phyloP scores from a whole-genome alignment of 2,888 invertebrate genomes.

The Thymelicus lineola region DNA sequence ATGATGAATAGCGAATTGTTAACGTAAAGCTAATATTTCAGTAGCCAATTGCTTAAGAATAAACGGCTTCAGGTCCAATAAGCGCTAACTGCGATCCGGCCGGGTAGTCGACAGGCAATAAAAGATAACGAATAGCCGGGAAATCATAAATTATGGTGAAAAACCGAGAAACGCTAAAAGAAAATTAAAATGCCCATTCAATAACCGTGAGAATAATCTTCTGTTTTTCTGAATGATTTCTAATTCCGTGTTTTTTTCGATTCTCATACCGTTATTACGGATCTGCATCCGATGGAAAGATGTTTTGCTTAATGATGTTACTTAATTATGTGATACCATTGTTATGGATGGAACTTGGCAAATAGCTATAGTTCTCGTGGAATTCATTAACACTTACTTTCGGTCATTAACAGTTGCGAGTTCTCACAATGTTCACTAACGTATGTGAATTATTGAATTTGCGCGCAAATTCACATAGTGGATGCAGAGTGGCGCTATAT shows the following conservation, averaged over 20 bases:
- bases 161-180: conserved; percentile 33
- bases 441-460: no score
- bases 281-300: conserved; percentile 16
- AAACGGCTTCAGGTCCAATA: conserved; percentile 36
- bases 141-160: conserved; percentile 34
- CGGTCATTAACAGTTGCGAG: not conserved
- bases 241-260: conserved; percentile 25
- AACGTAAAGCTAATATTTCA: conserved; percentile 18
- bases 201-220: conserved; percentile 26
- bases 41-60: conserved; percentile 20
- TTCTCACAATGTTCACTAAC: no score
- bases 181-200: conserved; percentile 31
- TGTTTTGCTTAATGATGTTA: conserved; percentile 8
- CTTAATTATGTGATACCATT: conserved; percentile 20
- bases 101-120: conserved; percentile 34
- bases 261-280: conserved; percentile 11
- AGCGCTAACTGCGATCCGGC: conserved; percentile 25
- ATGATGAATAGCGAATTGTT: not conserved
- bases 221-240: conserved; percentile 34
- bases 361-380: not conserved
- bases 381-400: conserved; percentile 7
- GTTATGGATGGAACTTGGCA: conserved; percentile 8
- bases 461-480: no score
- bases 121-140: conserved; percentile 33
- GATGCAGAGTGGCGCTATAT: no score